Conservation (phyloP, 2,797 vertebrate species). For the Hoplostethus mediterraneus region DNA sequence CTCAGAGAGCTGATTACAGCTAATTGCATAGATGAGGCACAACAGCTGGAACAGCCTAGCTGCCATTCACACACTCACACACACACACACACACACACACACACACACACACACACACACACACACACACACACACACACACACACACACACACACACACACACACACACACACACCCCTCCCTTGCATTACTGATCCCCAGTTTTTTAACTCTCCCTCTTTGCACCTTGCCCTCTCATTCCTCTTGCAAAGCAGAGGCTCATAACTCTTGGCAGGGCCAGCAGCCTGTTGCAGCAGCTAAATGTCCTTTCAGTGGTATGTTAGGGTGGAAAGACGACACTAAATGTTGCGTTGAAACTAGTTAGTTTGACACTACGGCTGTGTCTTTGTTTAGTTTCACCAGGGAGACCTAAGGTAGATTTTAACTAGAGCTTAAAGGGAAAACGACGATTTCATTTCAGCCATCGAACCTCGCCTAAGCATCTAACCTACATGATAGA, state of each 20-base stretch:
- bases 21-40: conserved; percentile 78
- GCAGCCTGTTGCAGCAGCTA: too few relatives aligned
- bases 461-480: too few relatives aligned
- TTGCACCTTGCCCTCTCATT: conserved; percentile 60
- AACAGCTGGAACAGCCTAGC: conserved; percentile 75
- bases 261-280: conserved; percentile 48
- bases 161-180: background rate
- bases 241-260: conserved; percentile 32
- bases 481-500: too few relatives aligned
- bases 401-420: too few relatives aligned
- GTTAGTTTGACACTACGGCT: too few relatives aligned
- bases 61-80: conserved; percentile 51
- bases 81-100: conserved; percentile 8
- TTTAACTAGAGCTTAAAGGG: too few relatives aligned
- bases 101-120: conserved; percentile 20
- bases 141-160: conserved; percentile 20
- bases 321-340: too few relatives aligned
- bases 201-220: conserved; percentile 48
- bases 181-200: conserved; percentile 11
- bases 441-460: too few relatives aligned
- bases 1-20: conserved; percentile 80
- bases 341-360: too few relatives aligned
- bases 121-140: conserved; percentile 11
- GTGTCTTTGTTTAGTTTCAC: too few relatives aligned
- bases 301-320: too few relatives aligned